phyloP scores from a whole-genome alignment of 2,113 vertebrate species.

The Stigmatopora argus region DNA sequence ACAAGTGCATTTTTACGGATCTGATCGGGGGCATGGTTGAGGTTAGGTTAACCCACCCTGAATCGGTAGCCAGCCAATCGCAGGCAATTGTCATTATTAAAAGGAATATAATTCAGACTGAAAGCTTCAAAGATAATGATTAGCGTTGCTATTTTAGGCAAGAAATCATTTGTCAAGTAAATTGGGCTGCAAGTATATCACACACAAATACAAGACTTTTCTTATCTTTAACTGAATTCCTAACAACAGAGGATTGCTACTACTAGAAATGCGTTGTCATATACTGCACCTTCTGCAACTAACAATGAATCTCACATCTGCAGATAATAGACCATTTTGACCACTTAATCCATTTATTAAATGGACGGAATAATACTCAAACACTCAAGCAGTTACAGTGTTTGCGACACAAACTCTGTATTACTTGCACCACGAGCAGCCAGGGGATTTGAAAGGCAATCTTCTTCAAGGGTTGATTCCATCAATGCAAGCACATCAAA shows the following conservation, averaged over 20 bases:
- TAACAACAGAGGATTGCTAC: conserved; percentile 17
- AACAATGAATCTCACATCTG: conserved; percentile 12
- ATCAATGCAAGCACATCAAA: conserved; percentile 16
- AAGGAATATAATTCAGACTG: no score
- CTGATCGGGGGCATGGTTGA: no score
- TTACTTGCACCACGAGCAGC: conserved; percentile 23
- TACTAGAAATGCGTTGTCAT: conserved; percentile 15
- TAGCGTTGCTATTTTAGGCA: no score
- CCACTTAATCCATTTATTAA: conserved; percentile 24
- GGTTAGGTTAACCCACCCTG: no score
- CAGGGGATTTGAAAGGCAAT: conserved; percentile 22
- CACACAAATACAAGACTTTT: conserved; percentile 1
- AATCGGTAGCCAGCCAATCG: no score
- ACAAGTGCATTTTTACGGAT: no score
- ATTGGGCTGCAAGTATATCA: neutral
- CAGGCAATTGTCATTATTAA: no score
- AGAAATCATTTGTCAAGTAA: neutral
- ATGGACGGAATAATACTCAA: conserved; percentile 21
- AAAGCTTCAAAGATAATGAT: no score
- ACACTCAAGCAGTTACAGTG: conserved; percentile 22
- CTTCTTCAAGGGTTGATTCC: conserved; percentile 9
- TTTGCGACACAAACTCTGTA: conserved; percentile 24
- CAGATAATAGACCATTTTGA: conserved; percentile 11
- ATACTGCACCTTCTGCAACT: conserved; percentile 8
- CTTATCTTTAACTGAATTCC: neutral